A percentile compares a stretch with the other conserved stretches of the same genome.
phyloP scores from a whole-genome alignment of 1,140 invertebrate species.

The Hyles vespertilio region DNA sequence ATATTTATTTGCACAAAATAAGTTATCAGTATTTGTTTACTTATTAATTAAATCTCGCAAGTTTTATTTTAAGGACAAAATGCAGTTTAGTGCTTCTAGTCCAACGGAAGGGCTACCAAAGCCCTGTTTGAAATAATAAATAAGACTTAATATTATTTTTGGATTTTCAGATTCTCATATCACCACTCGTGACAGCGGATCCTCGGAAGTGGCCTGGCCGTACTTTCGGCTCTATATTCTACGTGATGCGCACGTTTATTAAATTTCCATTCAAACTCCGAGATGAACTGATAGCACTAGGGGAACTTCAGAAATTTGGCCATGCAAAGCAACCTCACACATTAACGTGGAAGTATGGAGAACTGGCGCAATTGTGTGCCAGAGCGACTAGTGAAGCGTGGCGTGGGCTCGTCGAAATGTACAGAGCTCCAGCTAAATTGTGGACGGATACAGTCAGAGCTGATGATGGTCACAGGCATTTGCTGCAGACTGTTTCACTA shows the following conservation, averaged over 20 bases:
- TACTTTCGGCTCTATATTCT: conserved; percentile 28
- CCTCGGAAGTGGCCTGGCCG: conserved; percentile 63
- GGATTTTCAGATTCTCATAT: conserved; percentile 49
- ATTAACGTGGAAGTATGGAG: conserved; percentile 59
- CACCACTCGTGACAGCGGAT: conserved; percentile 60
- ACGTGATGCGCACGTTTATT: conserved; percentile 31
- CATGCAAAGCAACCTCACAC: conserved; percentile 48
- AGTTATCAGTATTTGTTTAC: too few species aligned
- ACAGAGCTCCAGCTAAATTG: conserved; percentile 51
- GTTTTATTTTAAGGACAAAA: too few species aligned
- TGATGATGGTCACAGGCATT: conserved; percentile 71
- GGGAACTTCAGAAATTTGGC: conserved; percentile 43
- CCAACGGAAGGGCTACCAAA: too few species aligned
- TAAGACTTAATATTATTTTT: neutral
- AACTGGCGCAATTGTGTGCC: conserved; percentile 46
- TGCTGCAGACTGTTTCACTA: conserved; percentile 82
- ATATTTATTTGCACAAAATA: too few species aligned
- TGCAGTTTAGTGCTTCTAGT: too few species aligned
- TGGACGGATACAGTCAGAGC: conserved; percentile 54
- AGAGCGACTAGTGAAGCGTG: conserved; percentile 46
- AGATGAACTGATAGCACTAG: conserved; percentile 54
- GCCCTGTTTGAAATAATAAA: neutral
- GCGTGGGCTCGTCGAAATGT: conserved; percentile 39
- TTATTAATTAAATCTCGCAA: too few species aligned
- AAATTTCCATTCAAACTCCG: conserved; percentile 41